Conservation (phyloP, 1,140 invertebrate species). For the Andricus grossulariae region DNA sequence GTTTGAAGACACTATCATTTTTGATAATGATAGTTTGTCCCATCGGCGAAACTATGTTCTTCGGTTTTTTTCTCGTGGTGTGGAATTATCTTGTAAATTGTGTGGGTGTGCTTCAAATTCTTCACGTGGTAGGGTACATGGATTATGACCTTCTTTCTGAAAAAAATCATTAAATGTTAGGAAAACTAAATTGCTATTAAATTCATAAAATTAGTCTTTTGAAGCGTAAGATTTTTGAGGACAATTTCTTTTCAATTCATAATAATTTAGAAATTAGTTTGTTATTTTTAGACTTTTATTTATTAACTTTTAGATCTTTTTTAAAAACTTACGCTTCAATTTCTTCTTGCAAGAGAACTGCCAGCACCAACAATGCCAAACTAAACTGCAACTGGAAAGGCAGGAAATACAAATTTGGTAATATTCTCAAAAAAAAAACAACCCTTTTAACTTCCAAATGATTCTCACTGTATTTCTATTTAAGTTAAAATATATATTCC, state of each 20-base stretch:
- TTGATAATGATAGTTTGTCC: background rate
- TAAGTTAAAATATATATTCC: no score
- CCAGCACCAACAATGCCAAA: conserved; percentile 33
- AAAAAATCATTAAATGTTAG: background rate
- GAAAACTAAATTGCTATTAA: background rate
- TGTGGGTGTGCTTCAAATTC: conserved; percentile 71
- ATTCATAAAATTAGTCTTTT: background rate
- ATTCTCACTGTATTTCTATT: no score
- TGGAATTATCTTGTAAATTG: conserved; percentile 67
- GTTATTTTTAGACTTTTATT: no score
- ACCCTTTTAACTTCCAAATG: no score
- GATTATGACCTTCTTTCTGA: conserved; percentile 65
- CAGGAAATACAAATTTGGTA: background rate
- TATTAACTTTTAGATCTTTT: background rate
- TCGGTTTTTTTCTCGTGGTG: conserved; percentile 59
- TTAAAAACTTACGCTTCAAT: conserved; percentile 23
- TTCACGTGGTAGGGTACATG: conserved; percentile 73
- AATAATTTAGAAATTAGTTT: no score
- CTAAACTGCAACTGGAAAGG: conserved; percentile 46
- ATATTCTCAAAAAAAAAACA: background rate
- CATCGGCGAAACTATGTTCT: conserved; percentile 64
- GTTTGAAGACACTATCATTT: background rate
- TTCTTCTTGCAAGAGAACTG: conserved; percentile 34
- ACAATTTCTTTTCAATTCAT: no score
- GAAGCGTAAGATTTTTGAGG: background rate